phyloP scores from a whole-genome alignment of 1,140 invertebrate genomes.

The Mizuhopecten yessoensis region DNA sequence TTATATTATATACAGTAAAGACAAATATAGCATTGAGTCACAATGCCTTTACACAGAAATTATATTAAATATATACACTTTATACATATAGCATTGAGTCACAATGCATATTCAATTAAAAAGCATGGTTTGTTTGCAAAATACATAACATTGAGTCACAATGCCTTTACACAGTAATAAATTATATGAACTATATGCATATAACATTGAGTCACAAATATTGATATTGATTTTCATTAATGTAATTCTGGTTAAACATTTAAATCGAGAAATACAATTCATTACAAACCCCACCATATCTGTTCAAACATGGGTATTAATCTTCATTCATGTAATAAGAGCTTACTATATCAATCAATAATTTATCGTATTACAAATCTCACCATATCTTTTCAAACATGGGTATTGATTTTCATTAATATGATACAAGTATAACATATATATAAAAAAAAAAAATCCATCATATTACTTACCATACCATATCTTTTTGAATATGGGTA shows the following conservation, averaged over 20 bases:
- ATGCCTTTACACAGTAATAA: no score
- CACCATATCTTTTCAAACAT: not conserved
- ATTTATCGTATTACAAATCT: not conserved
- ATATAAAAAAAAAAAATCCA: not conserved
- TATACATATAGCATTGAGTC: no score
- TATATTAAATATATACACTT: no score
- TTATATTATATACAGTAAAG: no score
- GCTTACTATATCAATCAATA: not conserved
- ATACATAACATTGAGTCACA: not conserved
- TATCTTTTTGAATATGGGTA: slow-evolving; percentile 12
- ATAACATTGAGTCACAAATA: no score
- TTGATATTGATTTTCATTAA: no score
- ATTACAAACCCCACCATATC: not conserved
- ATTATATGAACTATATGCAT: no score
- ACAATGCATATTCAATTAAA: no score
- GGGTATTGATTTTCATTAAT: no score
- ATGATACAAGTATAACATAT: not conserved
- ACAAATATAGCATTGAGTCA: no score
- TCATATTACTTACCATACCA: not conserved
- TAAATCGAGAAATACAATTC: not conserved
- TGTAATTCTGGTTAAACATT: not conserved
- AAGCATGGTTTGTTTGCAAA: no score
- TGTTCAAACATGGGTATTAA: not conserved
- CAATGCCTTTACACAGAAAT: no score
- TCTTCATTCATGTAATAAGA: not conserved